phyloP scores from a whole-genome alignment of 2,113 vertebrate species.

The Hiodon alosoides region DNA sequence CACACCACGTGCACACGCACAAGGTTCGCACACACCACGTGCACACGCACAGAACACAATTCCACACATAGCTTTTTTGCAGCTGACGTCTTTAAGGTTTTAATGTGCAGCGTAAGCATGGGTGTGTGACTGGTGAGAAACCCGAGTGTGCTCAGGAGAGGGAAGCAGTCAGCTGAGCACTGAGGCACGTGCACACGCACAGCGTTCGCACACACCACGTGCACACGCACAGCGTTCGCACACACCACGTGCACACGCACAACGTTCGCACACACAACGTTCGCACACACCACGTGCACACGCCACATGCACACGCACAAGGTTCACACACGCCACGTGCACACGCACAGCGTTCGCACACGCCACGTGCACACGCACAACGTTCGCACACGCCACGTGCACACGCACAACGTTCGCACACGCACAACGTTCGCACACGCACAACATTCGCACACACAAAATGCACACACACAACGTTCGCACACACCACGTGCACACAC shows the following conservation, averaged over 20 bases:
- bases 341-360: not conserved
- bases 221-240: not conserved
- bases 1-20: too few species aligned
- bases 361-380: not conserved
- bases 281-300: too few species aligned
- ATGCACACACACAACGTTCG: not conserved
- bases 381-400: too few species aligned
- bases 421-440: not conserved
- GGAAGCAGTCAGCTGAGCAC: not conserved
- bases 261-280: too few species aligned
- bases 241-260: too few species aligned
- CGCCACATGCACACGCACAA: too few species aligned
- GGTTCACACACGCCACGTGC: too few species aligned
- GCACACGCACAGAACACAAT: not conserved
- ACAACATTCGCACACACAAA: not conserved
- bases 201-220: not conserved
- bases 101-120: too few species aligned
- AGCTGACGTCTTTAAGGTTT: not conserved
- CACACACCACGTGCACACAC: not conserved
- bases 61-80: not conserved
- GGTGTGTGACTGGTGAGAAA: too few species aligned
- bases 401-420: not conserved
- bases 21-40: not conserved
- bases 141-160: too few species aligned
- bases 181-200: slow-evolving; percentile 17